Base-by-base conservation (phyloP, 2,888 invertebrate species). In the Odontocolon sp. region DNA sequence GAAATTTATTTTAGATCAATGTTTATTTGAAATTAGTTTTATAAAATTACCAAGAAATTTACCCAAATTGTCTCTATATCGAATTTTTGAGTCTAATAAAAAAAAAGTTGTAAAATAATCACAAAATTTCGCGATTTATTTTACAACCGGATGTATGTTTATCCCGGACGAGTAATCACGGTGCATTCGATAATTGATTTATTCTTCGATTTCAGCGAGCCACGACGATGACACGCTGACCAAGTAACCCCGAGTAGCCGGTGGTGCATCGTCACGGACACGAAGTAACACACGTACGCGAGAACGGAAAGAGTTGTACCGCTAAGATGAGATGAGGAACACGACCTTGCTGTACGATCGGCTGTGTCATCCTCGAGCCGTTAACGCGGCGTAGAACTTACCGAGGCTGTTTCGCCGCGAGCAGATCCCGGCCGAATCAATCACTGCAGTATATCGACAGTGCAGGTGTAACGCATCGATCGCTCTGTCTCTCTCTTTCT, bases 301-400 rank as follows among this genome's bases (percentile, higher is more conserved):
- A 83, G 79, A 84, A 85, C 84, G 83, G 85, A 86, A 86, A 84
- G 84, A 85, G 85, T 80, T 83, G 81, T 87, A 87, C 86, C 87
- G 87, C 87, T 87, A 87, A 85, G 87, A 89, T 85, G 78, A 79
- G 81, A 84, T 82, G 83, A 84, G 83, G 83, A 82, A 84, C 81
- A 81, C 87, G 87, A 85, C 87, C 87, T 87, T 87, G 87, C 81
- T 69, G 79, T n/a, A n/a, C 81, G 84, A 86, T 88, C 88, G 83
- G 90, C 90, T 88, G 87, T 86, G 89, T 90, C 90, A 90, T 89
- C 87, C 86, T 87, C 83, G 86, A 82, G 83, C 89, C 89, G 90
- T 89, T 90, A 90, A 88, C 84, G 85, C 56, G 50, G 52, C 68
- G 75, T 47, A 68, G 67, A 33, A 56, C 82, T 36, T 21, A 47